Percentiles rank a stretch among this genome's conserved stretches.
These are phyloP conservation scores for Aurelia aurita DNA, from an alignment of 30 jellyfish, hydroid and myxozoan species.

Conservation along the genomic window DNA sequence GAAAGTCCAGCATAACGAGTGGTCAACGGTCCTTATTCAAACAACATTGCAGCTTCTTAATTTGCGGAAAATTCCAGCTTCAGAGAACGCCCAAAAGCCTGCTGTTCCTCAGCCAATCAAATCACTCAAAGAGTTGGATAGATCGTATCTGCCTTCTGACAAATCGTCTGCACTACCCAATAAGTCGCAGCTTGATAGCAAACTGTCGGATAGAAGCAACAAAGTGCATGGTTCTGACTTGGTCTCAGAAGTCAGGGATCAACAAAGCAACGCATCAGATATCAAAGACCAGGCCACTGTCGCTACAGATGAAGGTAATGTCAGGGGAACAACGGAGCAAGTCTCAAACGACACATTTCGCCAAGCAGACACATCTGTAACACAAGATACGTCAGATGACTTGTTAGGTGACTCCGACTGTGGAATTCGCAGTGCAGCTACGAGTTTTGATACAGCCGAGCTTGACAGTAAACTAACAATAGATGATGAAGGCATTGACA, in stretches of 20 bases:
- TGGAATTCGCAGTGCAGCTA: slow-evolving; percentile 3
- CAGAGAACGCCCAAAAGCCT: slow-evolving; percentile 1
- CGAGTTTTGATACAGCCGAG: slow-evolving; percentile 20
- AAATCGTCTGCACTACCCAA: not conserved
- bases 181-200: too few relatives aligned
- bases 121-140: not conserved
- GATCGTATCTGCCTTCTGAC: not conserved
- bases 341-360: not conserved
- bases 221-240: not conserved
- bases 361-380: not conserved
- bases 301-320: slow-evolving; percentile 20
- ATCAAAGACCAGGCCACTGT: slow-evolving; percentile 30
- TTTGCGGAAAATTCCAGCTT: slow-evolving; percentile 36
- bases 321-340: not conserved
- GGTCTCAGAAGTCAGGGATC: not conserved
- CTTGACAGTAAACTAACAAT: not conserved
- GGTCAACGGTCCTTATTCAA: slow-evolving; percentile 30
- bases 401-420: not conserved
- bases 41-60: slow-evolving; percentile 21
- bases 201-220: not conserved
- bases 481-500: not conserved
- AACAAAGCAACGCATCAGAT: not conserved
- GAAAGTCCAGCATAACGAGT: slow-evolving; percentile 39
- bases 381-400: not conserved
- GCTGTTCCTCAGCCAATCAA: not conserved